Base-by-base conservation (phyloP, 2,113 vertebrate species). In the Lethenteron camtschaticum region DNA sequence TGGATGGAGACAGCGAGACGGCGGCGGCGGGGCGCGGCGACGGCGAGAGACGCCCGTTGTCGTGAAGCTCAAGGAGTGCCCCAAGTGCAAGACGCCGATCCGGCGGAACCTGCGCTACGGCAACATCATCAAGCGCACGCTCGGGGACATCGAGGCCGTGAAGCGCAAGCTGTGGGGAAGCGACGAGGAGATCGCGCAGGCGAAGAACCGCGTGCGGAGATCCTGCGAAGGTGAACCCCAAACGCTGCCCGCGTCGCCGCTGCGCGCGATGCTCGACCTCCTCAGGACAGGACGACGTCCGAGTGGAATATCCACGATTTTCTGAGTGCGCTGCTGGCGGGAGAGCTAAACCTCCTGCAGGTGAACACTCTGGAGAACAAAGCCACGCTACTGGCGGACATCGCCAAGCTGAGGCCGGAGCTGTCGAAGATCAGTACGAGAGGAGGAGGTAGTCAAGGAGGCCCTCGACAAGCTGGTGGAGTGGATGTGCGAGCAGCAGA, bases 91-190 rank as follows among this genome's bases (percentile, higher is more conserved):
- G 57, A 85, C 81, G 12, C 84, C 89, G 9, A 83, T 95, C 71
- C 87, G 87, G 72, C 89, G 83, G 73, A 96, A 85, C 72, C 74
- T 90, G 58, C 83, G 90, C 59, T 95, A 94, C 0, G 87, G 89
- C 20, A 73, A 79, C 57, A 79, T 80, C 71, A 83, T 95, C 78
- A 95, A 94, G 75, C 81, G 74, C 71, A 77, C 78, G 10, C 82
- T 95, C 55, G 76, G 82, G 12, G 85, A 88, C 75, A 90, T 94
- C 41, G 89, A 96, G 77, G 78, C 73, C 12, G 80, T 94, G 9
- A 95, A 96, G 78, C 69, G 73, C 58, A 84, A 80, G 78, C 83
- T 95, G 69, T 81, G 78, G 70, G 87, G 86, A 24, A 57, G 76
- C 10, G 75, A 76, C 12, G 16, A 56, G 9, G 79, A 83, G 60